Evolutionary conservation across 2,888 invertebrate species (phyloP).

Genomic region (Helleia helle): DNA sequence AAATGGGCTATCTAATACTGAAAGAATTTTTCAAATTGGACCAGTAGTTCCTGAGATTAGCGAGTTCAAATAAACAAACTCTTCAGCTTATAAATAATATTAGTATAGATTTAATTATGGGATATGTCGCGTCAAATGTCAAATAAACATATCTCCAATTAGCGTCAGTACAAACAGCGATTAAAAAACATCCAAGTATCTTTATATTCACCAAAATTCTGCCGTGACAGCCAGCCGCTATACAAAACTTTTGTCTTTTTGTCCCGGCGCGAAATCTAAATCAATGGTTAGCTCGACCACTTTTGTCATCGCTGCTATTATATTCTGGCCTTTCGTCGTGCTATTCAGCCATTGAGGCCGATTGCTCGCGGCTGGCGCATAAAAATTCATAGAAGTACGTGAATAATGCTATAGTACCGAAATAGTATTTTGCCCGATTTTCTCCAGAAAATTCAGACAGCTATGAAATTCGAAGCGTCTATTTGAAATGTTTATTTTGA

Average conservation of each 20-base stretch:
- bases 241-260: constrained; percentile 62
- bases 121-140: no score
- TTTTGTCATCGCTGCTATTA: constrained; percentile 66
- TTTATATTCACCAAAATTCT: background rate
- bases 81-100: no score
- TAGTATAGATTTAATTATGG: no score
- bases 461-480: constrained; percentile 20
- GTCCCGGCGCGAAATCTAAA: constrained; percentile 57
- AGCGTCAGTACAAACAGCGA: no score
- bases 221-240: constrained; percentile 13
- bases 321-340: constrained; percentile 39
- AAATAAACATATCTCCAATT: no score
- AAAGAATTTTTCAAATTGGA: no score
- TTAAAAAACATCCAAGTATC: background rate
- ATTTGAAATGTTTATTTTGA: constrained; percentile 14
- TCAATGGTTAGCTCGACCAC: constrained; percentile 67
- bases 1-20: no score
- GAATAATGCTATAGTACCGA: constrained; percentile 28
- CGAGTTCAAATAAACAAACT: no score
- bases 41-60: no score
- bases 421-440: constrained; percentile 19
- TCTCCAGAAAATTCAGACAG: constrained; percentile 18
- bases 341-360: constrained; percentile 27
- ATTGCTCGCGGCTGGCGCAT: constrained; percentile 35
- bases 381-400: constrained; percentile 41